These are phyloP conservation scores for Chromobotia macracanthus DNA, from an alignment of 2,797 vertebrate genomes.

Conservation along the genomic window DNA sequence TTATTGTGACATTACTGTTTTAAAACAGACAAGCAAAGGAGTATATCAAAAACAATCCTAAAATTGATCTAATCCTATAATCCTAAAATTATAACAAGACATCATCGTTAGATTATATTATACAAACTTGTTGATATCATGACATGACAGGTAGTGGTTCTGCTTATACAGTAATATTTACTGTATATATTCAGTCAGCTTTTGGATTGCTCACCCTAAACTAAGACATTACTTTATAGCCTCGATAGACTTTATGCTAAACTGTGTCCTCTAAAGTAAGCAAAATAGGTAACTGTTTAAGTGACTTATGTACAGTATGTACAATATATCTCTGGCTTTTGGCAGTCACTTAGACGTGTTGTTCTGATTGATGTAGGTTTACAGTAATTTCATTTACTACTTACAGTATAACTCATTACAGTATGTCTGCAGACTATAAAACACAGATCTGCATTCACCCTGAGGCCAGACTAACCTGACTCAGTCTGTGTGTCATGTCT, in stretches of 20 bases:
- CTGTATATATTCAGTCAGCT: not conserved
- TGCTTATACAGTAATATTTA: not conserved
- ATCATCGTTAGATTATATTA: no score
- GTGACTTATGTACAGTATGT: not conserved
- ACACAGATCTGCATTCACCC: constrained; percentile 26
- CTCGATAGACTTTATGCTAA: not conserved
- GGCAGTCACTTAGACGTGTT: constrained; percentile 45
- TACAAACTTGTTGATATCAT: not conserved
- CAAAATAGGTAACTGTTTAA: not conserved
- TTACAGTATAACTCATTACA: constrained; percentile 46
- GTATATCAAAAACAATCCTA: no score
- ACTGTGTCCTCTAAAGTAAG: not conserved
- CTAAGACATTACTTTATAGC: not conserved
- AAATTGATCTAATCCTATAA: no score
- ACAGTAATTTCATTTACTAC: constrained; percentile 30
- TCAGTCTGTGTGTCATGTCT: constrained; percentile 50
- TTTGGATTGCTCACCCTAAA: not conserved
- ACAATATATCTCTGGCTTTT: constrained; percentile 22
- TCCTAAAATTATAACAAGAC: no score
- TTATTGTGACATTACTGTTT: no score
- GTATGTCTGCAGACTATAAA: constrained; percentile 45
- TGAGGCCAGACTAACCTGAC: constrained; percentile 13
- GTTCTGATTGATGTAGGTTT: constrained; percentile 45
- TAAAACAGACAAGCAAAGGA: no score
- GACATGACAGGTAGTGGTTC: not conserved